Base-by-base conservation (phyloP, 1,140 invertebrate genomes). In the Hormaphis cornu region DNA sequence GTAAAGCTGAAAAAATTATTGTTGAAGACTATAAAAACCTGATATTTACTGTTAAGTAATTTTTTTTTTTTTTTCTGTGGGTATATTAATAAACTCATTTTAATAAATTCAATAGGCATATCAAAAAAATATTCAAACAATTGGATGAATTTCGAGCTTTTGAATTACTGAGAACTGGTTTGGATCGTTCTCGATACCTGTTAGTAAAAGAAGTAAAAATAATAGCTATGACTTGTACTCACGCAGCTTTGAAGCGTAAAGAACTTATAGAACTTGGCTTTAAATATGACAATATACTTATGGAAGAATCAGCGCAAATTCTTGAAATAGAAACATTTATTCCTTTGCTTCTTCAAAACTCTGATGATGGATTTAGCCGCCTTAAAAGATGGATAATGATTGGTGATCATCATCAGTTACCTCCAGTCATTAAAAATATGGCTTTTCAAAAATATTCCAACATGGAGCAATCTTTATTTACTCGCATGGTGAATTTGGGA, bases 351-450 rank as follows among this genome's bases (percentile, higher is more conserved):
- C 81, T 99, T 24, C 97, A 99, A 79, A 98, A 98, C 80, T 95
- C 97, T 0, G 86, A 97, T 76, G 94, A 98, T 76, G 95, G 95
- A 2, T 87, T 87, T 48, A 98, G 96, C 79, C 85, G 97, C 1
- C 79, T 99, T 33, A 99, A 99, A 80, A 84, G 97, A 14, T 99
- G 97, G 97, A 98, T 99, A 61, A 99, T 99, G 97, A 99, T 99
- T 76, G 97, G 97, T 7, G 97, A 99, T 82, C 97, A 99, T 79
- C 94, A 99, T 80, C 97, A 99, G 79, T 81, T 99, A 72, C 97
- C 97, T 0, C 97, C 97, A 0, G 95, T 99, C 10, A 97, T 99
- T 40, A 99, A 99, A 79, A 99, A 99, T 77, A 97, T 98, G 91
- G 96, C 96, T 16, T 99, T 99, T 79, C 95, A 99, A 79, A 99